Evolutionary conservation across 2,113 vertebrate genomes (phyloP).

Genomic region (Synchiropus splendidus): DNA sequence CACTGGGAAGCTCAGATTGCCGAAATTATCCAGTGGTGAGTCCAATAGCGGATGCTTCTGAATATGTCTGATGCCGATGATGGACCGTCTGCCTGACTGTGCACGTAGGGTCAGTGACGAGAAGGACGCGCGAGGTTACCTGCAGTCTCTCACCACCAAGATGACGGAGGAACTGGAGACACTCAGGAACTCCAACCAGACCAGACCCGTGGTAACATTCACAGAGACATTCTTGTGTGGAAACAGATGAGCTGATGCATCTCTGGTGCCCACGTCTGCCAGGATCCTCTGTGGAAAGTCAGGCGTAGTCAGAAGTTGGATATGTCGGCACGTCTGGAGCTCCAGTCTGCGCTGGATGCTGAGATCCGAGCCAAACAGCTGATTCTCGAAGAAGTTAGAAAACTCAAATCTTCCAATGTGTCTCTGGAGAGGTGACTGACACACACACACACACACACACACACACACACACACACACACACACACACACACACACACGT

Average conservation of each 20-base stretch:
- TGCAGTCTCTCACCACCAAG: constrained; percentile 92
- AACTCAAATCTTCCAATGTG: constrained; percentile 79
- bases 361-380: constrained; percentile 94
- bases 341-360: constrained; percentile 94
- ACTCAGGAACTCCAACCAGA: constrained; percentile 79
- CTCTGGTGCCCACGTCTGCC: background rate
- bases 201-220: constrained; percentile 76
- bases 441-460: background rate
- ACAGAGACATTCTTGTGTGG: too few relatives aligned
- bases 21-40: constrained; percentile 97
- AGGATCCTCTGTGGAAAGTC: constrained; percentile 97
- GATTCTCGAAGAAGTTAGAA: constrained; percentile 87
- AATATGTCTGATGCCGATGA: background rate
- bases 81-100: background rate
- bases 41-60: background rate
- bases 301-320: constrained; percentile 95
- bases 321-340: constrained; percentile 91
- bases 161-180: constrained; percentile 95
- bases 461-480: background rate
- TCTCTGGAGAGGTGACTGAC: constrained; percentile 81
- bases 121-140: constrained; percentile 93
- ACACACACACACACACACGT: background rate
- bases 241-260: background rate
- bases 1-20: constrained; percentile 99
- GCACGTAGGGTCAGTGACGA: constrained; percentile 88